phyloP scores from a whole-genome alignment of 2,888 invertebrate genomes.

The Temnothorax ravouxi region DNA sequence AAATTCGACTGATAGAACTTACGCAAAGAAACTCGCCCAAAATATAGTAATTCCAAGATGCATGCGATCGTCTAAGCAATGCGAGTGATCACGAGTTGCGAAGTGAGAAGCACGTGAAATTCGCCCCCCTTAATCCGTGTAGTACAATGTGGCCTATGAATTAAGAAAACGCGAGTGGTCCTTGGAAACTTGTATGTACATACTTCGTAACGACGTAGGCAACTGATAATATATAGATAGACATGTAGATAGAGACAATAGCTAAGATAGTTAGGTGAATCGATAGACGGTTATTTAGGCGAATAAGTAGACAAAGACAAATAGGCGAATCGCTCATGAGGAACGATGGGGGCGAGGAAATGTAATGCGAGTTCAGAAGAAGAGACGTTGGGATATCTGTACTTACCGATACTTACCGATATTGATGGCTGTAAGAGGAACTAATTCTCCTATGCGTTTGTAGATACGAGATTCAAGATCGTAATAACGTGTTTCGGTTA shows the following conservation, averaged over 20 bases:
- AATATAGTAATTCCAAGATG: not conserved
- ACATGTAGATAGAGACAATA: slow-evolving; percentile 54
- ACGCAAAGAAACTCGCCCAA: slow-evolving; percentile 19
- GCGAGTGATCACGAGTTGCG: not conserved
- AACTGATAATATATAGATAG: slow-evolving; percentile 38
- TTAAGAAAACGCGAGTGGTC: slow-evolving; percentile 9
- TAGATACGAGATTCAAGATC: slow-evolving; percentile 8
- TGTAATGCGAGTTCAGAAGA: slow-evolving; percentile 14
- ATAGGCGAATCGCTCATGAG: slow-evolving; percentile 22
- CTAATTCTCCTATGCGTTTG: slow-evolving; percentile 29
- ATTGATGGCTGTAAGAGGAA: slow-evolving; percentile 75
- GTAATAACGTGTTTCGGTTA: not conserved
- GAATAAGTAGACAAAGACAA: slow-evolving; percentile 8
- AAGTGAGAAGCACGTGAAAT: not conserved
- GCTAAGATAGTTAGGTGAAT: slow-evolving; percentile 44
- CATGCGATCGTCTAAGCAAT: not conserved
- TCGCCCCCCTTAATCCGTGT: slow-evolving; percentile 16
- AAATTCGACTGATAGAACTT: slow-evolving; percentile 25
- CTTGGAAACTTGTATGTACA: slow-evolving; percentile 66
- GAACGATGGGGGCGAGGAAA: not conserved
- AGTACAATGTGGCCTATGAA: slow-evolving; percentile 44
- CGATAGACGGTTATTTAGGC: slow-evolving; percentile 29
- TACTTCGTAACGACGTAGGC: slow-evolving; percentile 61
- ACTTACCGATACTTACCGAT: slow-evolving; percentile 78
- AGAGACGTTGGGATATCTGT: slow-evolving; percentile 70